Conservation (phyloP, 2,797 vertebrate species). For the Chelidonichthys spinosus region DNA sequence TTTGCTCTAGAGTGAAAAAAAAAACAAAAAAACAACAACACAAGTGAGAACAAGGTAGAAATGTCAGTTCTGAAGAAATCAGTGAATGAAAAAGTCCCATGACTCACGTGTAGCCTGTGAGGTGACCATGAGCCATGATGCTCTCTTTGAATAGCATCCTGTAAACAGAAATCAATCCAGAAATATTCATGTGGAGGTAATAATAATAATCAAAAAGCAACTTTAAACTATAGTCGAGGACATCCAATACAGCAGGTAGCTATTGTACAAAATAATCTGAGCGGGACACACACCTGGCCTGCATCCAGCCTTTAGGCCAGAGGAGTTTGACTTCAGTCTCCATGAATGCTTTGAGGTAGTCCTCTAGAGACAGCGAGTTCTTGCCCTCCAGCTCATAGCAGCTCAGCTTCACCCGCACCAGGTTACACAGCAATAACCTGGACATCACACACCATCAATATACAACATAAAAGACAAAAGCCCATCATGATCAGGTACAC, state of each 20-base stretch:
- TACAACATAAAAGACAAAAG: neutral
- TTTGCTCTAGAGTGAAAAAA: slow-evolving; percentile 86
- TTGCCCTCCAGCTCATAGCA: slow-evolving; percentile 96
- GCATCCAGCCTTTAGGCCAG: slow-evolving; percentile 99
- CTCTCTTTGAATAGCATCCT: slow-evolving; percentile 99
- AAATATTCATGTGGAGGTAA: neutral
- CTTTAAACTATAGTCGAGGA: neutral
- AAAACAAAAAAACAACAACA: neutral
- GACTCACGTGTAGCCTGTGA: slow-evolving; percentile 97
- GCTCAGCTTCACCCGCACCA: slow-evolving; percentile 95
- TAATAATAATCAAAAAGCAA: neutral
- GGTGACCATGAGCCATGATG: slow-evolving; percentile 92
- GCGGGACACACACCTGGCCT: slow-evolving; percentile 87
- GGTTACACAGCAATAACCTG: slow-evolving; percentile 93
- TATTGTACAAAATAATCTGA: neutral
- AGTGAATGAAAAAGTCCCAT: neutral
- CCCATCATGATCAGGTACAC: neutral
- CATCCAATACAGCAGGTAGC: neutral
- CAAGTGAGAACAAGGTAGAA: neutral
- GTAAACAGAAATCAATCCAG: slow-evolving; percentile 35
- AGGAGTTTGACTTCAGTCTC: slow-evolving; percentile 95
- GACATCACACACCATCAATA: neutral
- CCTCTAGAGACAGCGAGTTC: slow-evolving; percentile 91
- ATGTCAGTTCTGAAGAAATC: neutral
- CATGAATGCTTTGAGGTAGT: slow-evolving; percentile 97